These are phyloP conservation scores for Heliopora coerulea DNA, from an alignment of 92 coral and sea anemone genomes.

Conservation along the genomic window DNA sequence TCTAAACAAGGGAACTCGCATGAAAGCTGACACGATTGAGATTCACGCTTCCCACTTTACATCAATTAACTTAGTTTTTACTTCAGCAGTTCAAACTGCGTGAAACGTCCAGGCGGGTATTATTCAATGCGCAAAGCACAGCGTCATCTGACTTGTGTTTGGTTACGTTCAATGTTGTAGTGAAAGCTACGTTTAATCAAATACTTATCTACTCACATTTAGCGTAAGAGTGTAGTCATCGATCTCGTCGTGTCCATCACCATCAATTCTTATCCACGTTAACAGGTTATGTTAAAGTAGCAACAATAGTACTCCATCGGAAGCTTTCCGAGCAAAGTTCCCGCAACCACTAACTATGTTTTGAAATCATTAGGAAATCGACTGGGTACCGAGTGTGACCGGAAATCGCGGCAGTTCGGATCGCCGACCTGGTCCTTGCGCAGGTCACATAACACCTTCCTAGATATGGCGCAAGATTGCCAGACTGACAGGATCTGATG, in stretches of 20 bases:
- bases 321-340: neutral
- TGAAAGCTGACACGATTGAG: neutral
- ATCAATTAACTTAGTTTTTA: neutral
- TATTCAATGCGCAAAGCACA: neutral
- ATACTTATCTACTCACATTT: neutral
- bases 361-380: neutral
- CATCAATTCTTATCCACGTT: too few species aligned
- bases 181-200: neutral
- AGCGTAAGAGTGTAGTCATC: neutral
- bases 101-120: neutral
- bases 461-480: too few species aligned
- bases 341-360: neutral
- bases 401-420: neutral
- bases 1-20: neutral
- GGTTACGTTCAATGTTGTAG: neutral
- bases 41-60: neutral
- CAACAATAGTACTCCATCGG: neutral
- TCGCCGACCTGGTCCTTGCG: neutral
- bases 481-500: too few species aligned
- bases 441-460: too few species aligned
- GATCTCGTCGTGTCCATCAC: neutral
- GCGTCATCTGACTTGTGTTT: neutral
- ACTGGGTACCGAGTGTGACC: neutral
- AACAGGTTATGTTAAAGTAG: too few species aligned
- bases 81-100: neutral